Evolutionary conservation across 2,888 invertebrate species (phyloP), one percentile per base, ranked within the genome.

Genomic region (Horisme vitalbata): DNA sequence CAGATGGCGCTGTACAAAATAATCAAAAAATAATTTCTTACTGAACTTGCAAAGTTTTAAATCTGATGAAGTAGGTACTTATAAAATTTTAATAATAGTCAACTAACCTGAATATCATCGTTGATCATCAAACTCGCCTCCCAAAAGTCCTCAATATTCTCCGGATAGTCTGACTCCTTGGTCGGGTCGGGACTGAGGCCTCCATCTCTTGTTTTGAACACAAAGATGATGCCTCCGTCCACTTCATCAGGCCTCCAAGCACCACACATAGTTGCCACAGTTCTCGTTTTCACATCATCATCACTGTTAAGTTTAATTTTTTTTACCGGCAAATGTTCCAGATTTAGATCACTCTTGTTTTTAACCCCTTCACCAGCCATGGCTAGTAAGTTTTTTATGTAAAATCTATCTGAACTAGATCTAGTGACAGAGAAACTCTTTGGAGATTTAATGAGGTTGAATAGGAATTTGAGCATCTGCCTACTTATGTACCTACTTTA

Each of bases 101-200:
- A 26, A 48, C 45, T 41, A 47, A 86, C 88, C 88, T 88, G 75
- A 58, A 65, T 66, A 69, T 77, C 68, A 60, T 71, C 61, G 63
- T 41, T 59, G 66, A 46, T 49, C 2, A 62, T 55, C 32, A 75
- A 58, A 26, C 67, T 71, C 45, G 73, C 84, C 62, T 80, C 80
- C 90, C 90, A 90, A 51, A 89, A 85, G 54, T 90, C 90, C 61
- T 85, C 65, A 28, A 89, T 80, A 53, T 90, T 90, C 79, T 90
- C 90, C 26, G 89, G 87, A 63, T 65, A 82, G 52, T 90, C 87
- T 32, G 68, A 64, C 49, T 87, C 84, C 15, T 75, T 65, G 0
- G 68, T 73, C 11, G 90, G 90, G 55, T 83, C 80, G 0, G 90
- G 90, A 49, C 90, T 90, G 39, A 88, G 54, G 49, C 88, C 82